Evolutionary conservation across 1,140 invertebrate species (phyloP).

Genomic region (Mercenaria mercenaria): DNA sequence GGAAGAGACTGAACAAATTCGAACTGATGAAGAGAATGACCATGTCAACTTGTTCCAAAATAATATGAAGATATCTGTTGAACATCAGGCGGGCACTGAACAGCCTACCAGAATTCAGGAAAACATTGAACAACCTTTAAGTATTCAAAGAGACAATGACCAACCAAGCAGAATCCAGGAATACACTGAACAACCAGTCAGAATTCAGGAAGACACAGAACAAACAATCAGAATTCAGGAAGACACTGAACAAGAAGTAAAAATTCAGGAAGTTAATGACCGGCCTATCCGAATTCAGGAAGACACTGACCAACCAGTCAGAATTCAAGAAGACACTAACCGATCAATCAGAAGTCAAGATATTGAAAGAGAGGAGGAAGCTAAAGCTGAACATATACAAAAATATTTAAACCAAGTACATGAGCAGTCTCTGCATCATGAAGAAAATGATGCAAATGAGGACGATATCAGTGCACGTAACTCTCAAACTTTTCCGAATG

Average conservation of each 20-base stretch:
- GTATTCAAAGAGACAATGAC: neutral
- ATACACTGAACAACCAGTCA: neutral
- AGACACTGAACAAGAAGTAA: neutral
- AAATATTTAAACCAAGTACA: constrained; percentile 63
- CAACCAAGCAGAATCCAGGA: neutral
- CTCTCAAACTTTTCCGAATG: neutral
- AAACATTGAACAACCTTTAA: neutral
- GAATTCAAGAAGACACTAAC: neutral
- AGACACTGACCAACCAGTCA: neutral
- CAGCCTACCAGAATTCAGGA: neutral
- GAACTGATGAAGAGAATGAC: neutral
- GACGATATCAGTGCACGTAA: neutral
- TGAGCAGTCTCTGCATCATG: constrained; percentile 59
- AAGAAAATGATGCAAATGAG: constrained; percentile 38
- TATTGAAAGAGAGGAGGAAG: constrained; percentile 51
- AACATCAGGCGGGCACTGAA: neutral
- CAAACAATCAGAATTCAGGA: neutral
- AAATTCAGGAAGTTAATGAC: neutral
- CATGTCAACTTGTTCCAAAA: neutral
- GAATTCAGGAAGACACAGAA: neutral
- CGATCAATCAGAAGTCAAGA: neutral
- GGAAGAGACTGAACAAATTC: neutral
- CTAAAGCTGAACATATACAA: constrained; percentile 64
- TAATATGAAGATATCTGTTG: neutral
- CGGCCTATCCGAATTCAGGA: neutral